Evolutionary conservation across 2,113 vertebrate genomes (phyloP).

Genomic region (Sminthopsis crassicaudata): DNA sequence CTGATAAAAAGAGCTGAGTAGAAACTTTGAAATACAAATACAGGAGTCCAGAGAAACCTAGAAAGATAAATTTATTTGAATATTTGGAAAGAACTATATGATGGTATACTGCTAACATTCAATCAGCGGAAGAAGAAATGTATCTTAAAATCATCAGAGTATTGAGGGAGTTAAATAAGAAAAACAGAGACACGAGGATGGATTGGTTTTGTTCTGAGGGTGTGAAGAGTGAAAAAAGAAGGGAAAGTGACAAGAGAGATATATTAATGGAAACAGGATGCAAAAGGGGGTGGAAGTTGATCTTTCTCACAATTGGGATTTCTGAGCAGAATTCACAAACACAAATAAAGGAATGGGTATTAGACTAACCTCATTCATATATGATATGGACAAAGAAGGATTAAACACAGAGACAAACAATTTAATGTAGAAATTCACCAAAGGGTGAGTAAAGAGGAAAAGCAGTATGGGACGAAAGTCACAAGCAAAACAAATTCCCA

Average conservation of each 20-base stretch:
- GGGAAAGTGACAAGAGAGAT: neutral
- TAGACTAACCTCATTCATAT: neutral
- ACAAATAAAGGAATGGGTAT: neutral
- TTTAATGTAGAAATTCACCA: neutral
- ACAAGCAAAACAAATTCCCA: neutral
- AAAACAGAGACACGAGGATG: neutral
- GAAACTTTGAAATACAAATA: neutral
- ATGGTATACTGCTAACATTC: neutral
- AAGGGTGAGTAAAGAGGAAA: neutral
- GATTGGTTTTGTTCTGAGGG: neutral
- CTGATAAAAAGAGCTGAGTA: neutral
- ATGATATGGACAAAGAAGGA: neutral
- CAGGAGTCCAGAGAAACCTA: neutral
- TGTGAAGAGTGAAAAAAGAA: neutral
- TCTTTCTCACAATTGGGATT: neutral
- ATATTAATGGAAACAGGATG: neutral
- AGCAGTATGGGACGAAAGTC: neutral
- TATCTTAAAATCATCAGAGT: neutral
- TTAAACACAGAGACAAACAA: too few relatives aligned
- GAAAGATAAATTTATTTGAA: neutral
- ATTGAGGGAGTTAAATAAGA: neutral
- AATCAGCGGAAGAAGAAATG: neutral
- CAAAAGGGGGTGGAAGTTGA: neutral
- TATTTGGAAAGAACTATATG: neutral
- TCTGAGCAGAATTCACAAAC: neutral